Evolutionary conservation across 2,888 invertebrate genomes (phyloP).

Genomic region (Yponomeuta plumbellus): DNA sequence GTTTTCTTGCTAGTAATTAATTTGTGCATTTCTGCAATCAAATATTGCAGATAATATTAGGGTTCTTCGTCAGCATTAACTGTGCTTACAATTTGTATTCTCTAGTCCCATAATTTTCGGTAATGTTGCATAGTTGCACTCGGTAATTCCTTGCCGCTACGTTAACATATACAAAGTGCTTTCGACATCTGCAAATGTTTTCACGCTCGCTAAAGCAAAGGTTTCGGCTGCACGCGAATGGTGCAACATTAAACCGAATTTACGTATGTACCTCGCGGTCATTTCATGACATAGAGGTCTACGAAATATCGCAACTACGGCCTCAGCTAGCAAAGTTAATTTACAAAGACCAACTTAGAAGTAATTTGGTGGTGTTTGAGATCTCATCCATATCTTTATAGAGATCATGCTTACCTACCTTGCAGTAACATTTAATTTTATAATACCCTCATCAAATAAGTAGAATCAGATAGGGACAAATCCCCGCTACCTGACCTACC

Average conservation of each 20-base stretch:
- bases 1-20: too few relatives aligned
- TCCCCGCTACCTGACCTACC: slow-evolving; percentile 68
- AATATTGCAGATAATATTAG: too few relatives aligned
- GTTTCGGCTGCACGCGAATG: background rate
- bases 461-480: background rate
- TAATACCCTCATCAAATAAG: background rate
- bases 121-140: background rate
- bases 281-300: background rate
- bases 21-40: too few relatives aligned
- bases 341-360: background rate
- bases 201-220: background rate
- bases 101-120: background rate
- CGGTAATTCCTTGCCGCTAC: background rate
- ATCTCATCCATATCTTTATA: background rate
- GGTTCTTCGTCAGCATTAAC: too few relatives aligned
- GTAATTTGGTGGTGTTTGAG: background rate
- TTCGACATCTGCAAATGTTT: slow-evolving; percentile 3
- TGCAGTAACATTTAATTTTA: background rate
- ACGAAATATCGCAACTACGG: background rate
- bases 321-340: background rate
- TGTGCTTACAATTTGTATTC: background rate
- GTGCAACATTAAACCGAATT: background rate
- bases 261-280: background rate
- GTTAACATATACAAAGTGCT: background rate
- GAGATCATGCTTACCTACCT: too few relatives aligned